Percentiles rank a stretch among this genome's conserved stretches.
Conservation (phyloP, 2,888 invertebrate species). For the Dorcus parallelipipedus region DNA sequence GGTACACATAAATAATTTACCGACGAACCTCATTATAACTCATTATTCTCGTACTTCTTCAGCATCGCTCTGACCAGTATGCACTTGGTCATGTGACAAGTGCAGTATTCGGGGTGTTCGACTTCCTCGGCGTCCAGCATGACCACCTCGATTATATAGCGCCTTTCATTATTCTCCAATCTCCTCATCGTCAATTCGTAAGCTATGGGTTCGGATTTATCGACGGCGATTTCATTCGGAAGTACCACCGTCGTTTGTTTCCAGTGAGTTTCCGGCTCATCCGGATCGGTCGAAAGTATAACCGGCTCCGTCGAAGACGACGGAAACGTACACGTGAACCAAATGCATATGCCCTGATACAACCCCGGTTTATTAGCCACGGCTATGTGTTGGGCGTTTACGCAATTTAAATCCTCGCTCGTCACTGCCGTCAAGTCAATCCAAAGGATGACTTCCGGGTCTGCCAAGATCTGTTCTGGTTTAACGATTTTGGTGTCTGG, state of each 20-base stretch:
- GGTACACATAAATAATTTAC: no score
- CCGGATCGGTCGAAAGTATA: constrained; percentile 58
- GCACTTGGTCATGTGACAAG: constrained; percentile 75
- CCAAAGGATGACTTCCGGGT: constrained; percentile 63
- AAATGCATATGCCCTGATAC: constrained; percentile 73
- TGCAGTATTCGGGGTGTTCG: constrained; percentile 75
- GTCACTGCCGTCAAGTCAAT: constrained; percentile 65
- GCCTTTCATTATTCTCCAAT: constrained; percentile 51
- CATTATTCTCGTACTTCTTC: constrained; percentile 47
- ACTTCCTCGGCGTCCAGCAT: constrained; percentile 65
- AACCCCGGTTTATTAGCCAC: constrained; percentile 58
- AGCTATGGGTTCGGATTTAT: constrained; percentile 62
- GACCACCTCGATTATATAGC: constrained; percentile 68
- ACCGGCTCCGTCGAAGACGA: constrained; percentile 44
- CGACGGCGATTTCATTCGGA: constrained; percentile 60
- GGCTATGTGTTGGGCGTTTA: constrained; percentile 60
- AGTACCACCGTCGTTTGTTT: constrained; percentile 73
- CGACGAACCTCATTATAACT: neutral
- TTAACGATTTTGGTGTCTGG: constrained; percentile 63
- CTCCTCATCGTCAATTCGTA: constrained; percentile 63
- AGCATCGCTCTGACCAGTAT: constrained; percentile 66
- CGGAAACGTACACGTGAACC: constrained; percentile 79
- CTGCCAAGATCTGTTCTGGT: constrained; percentile 60
- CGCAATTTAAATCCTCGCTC: constrained; percentile 57
- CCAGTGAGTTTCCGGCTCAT: constrained; percentile 63